Conservation (phyloP, 1,140 invertebrate genomes). For the Platyscapa corneri region DNA sequence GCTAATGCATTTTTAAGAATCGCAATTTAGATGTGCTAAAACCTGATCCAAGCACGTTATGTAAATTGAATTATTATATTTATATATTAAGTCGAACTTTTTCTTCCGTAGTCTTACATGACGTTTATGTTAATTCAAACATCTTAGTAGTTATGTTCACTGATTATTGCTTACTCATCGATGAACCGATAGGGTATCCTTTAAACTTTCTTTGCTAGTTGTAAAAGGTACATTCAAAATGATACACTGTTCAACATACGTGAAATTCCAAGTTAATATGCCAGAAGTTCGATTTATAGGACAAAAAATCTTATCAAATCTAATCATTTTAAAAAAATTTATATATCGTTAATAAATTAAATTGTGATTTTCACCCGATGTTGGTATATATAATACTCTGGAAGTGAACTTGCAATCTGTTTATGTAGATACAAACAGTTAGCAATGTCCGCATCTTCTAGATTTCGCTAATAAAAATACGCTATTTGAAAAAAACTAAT, state of each 20-base stretch:
- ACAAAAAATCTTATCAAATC: no score
- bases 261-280: not conserved
- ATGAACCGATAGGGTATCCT: not conserved
- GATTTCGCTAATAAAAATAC: no score
- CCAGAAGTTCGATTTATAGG: not conserved
- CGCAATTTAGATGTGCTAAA: not conserved
- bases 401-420: no score
- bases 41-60: not conserved
- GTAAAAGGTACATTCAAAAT: not conserved
- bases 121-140: not conserved
- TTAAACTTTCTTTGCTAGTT: not conserved
- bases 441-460: no score
- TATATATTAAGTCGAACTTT: not conserved
- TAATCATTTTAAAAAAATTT: no score
- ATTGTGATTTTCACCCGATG: no score
- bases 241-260: not conserved
- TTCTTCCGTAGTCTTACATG: not conserved
- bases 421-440: no score
- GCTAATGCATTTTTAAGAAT: not conserved
- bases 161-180: not conserved
- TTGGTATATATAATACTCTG: no score
- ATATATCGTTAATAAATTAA: no score
- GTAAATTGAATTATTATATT: constrained; percentile 6
- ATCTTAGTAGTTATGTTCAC: not conserved
- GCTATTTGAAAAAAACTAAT: no score